Percentiles rank a stretch among this genome's conserved stretches.
These are phyloP conservation scores for Nasua narica DNA, from an alignment of 2,797 vertebrate species.

Conservation along the genomic window DNA sequence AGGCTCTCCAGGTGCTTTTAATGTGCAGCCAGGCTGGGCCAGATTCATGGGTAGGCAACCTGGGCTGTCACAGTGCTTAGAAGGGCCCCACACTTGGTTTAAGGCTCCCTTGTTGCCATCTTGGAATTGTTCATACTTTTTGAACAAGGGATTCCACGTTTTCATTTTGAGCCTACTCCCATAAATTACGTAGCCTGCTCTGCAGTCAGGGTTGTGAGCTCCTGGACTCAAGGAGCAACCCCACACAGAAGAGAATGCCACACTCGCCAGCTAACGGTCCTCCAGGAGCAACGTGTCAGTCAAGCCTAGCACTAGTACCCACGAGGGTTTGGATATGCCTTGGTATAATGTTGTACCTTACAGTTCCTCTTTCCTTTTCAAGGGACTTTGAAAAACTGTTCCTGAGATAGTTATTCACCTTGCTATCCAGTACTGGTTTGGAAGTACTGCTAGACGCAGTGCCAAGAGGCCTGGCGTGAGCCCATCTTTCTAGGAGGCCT, in stretches of 20 bases:
- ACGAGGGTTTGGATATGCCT: neutral
- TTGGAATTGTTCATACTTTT: conserved; percentile 27
- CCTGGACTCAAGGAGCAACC: neutral
- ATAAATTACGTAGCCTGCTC: neutral
- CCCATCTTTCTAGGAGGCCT: neutral
- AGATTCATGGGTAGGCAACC: neutral
- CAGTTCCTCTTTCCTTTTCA: neutral
- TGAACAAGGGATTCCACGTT: neutral
- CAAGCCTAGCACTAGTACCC: neutral
- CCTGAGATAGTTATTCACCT: conserved; percentile 37
- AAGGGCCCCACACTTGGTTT: neutral
- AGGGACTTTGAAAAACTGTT: conserved; percentile 3
- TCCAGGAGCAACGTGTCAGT: neutral
- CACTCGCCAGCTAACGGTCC: neutral
- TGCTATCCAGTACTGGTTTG: neutral
- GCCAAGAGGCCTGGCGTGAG: neutral
- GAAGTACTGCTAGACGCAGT: neutral
- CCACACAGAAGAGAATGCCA: neutral
- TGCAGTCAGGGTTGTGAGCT: neutral
- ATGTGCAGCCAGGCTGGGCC: neutral
- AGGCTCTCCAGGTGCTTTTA: neutral
- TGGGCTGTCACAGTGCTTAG: neutral
- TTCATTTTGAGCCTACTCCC: neutral
- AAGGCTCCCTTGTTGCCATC: neutral
- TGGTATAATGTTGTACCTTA: neutral